Evolutionary conservation across 2,888 invertebrate genomes (phyloP).

Genomic region (Globia sparganii): DNA sequence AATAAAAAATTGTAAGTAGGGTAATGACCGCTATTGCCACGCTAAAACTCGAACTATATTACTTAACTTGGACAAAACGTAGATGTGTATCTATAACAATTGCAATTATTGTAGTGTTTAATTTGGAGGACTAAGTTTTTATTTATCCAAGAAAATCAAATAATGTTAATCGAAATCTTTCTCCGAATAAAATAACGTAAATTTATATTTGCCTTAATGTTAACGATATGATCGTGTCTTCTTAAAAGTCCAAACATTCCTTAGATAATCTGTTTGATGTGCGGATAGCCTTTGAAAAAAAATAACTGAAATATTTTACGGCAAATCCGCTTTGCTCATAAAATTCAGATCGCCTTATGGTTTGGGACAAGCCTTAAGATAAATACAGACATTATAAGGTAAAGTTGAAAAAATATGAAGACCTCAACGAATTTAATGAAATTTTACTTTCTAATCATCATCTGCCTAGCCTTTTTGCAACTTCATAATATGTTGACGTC

Average conservation of each 20-base stretch:
- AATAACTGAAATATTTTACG: conserved; percentile 38
- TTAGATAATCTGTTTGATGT: conserved; percentile 14
- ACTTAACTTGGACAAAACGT: background rate
- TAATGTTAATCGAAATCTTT: background rate
- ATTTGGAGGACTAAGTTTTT: background rate
- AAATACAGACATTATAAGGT: background rate
- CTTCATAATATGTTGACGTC: background rate
- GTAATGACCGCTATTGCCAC: background rate
- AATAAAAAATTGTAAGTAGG: background rate
- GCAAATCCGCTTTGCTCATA: conserved; percentile 16
- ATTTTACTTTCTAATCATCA: background rate
- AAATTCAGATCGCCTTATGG: conserved; percentile 10
- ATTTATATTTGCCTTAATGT: background rate
- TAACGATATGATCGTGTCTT: conserved; percentile 8
- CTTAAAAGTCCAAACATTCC: conserved; percentile 17
- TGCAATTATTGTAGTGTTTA: background rate
- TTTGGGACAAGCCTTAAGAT: conserved; percentile 1
- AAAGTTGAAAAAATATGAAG: background rate
- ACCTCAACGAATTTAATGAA: background rate
- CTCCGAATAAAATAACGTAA: background rate
- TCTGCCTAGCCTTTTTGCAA: background rate
- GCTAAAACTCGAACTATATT: background rate
- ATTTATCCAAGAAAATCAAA: background rate
- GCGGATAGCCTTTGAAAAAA: conserved; percentile 36
- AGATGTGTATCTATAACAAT: background rate